Evolutionary conservation across 1,140 invertebrate genomes (phyloP), one percentile per base, ranked within the genome.

Genomic region (Phenacoccus solenopsis): DNA sequence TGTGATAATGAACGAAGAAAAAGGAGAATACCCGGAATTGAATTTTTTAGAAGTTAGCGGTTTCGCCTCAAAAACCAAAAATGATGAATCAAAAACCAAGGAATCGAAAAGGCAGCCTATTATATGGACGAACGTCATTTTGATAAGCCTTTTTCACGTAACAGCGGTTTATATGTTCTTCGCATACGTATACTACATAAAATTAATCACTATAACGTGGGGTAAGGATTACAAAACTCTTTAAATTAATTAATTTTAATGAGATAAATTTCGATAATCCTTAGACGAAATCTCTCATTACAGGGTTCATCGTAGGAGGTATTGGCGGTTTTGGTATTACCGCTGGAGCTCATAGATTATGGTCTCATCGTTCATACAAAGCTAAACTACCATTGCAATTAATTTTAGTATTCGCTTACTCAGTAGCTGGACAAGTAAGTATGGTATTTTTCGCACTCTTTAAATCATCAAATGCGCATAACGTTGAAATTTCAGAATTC

Each of bases 301-400:
- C 73, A 87, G 85, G 76, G 28, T 76, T 81, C 9, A 32, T 83
- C 10, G 74, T 81, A n/a, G 83, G 81, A 28, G 74, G 78, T 7
- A 68, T 86, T 1, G 80, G 80, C 24, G 86, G 83, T 25, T 84
- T 88, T 70, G 87, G 87, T 10, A 81, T 94, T 4, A 94, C 92
- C 0, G 91, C 83, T 22, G 93, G 93, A 5, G 89, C 83, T 0
- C 93, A 95, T 79, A 83, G 93, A 20, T 84, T 89, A 21, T 95
- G 90, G 90, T 84, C 88, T 28, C 93, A 95, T 79, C 81, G 86
- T 70, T 82, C 90, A 1, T 95, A 88, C 78, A 93, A 92, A 80
- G 93, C 93, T 1, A 88, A 83, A 72, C 72, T 84, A 16, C 88
- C 90, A 0, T 77, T 93, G 13, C 81, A 87, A 72, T 80, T 88